Evolutionary conservation across 2,113 vertebrate genomes (phyloP), one percentile per base, ranked within the genome.

Genomic region (Edolisoma coerulescens): DNA sequence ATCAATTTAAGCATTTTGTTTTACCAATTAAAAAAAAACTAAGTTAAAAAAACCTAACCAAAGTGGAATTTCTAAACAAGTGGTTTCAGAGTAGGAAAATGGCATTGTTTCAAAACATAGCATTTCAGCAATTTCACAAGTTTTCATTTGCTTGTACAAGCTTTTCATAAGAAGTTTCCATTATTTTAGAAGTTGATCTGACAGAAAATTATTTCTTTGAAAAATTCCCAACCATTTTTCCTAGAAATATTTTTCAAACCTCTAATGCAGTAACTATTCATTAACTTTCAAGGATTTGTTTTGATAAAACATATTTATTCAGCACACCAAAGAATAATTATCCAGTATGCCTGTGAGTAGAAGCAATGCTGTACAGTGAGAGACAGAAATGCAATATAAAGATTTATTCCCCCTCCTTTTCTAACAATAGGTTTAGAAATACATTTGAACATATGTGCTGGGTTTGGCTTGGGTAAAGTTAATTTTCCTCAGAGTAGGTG

Each of bases 11-110:
- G 69, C 39, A 81, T 78, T 90, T 92, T 78, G 33, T 32, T 89
- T 84, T 33, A 71, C 39, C 76, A 90, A 60, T 57, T 86, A 2
- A 5, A 61, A 91, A 91, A 24, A 80, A 91, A 53, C 8, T 52
- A 74, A 59, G 65, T 44, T 73, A 70, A 90, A 94, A 96, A 94
- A 83, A 70, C 27, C 21, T 78, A 95, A 83, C 76, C 54, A 76
- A 95, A 95, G 67, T 15, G 47, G 65, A 75, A 90, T 95, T 96
- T 94, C 95, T 95, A 95, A 95, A 89, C 80, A 93, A 96, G 84
- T 87, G 61, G 61, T 61, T 94, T 91, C 52, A 86, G 84, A 94
- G 89, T 84, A 95, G 93, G 81, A 95, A 97, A 95, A 95, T 93
- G 89, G 88, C 85, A 84, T 60, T 75, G 64, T 84, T 95, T 92